Base-by-base conservation (phyloP, 2,888 invertebrate species). In the Agonopterix subpropinquella region DNA sequence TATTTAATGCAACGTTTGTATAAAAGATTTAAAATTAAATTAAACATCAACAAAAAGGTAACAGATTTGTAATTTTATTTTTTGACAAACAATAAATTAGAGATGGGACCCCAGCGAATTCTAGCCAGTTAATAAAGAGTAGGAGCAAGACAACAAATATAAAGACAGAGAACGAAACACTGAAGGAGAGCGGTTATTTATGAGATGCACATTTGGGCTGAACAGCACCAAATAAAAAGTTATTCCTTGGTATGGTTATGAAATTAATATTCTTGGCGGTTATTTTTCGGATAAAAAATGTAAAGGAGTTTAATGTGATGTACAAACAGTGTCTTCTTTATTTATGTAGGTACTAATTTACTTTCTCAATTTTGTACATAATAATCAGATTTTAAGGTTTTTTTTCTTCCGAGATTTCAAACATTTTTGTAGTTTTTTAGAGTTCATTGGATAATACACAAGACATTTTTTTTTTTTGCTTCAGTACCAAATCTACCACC, bases 201-300 rank as follows among this genome's bases (percentile, higher is more conserved):
- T 86, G 80, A 56, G 79, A 80, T 85, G 87, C 87, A 89, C 87
- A 87, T 87, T 87, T 82, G 84, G 82, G 77, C 77, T 73, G 76
- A 84, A 81, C 78, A 77, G 78, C 73, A 70, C 69, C 73, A 76
- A 84, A 84, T 80, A 82, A 84, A 85, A 85, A 82, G 69, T 73
- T 78, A 75, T 73, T 73, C 69, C 72, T 62, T 61, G 62, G 75
- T 79, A 78, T 69, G 73, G 74, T 77, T 75, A 73, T 73, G 68
- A 77, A 70, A 79, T 76, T 69, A 68, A 70, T 68, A 56, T 64
- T 64, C 47, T 60, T 58, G 51, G 61, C 52, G 11, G 15, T 51
- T 46, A 11, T 41, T 47, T 18, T 35, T 44, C 28, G 10, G 18
- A 18, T 43, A 13, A 7, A 41, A n/a, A 11, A 42, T 11, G 1